A percentile compares a stretch with the other conserved stretches of the same genome.
Evolutionary conservation across 2,888 invertebrate genomes (phyloP).

Genomic region (Epirrhoe tristata): DNA sequence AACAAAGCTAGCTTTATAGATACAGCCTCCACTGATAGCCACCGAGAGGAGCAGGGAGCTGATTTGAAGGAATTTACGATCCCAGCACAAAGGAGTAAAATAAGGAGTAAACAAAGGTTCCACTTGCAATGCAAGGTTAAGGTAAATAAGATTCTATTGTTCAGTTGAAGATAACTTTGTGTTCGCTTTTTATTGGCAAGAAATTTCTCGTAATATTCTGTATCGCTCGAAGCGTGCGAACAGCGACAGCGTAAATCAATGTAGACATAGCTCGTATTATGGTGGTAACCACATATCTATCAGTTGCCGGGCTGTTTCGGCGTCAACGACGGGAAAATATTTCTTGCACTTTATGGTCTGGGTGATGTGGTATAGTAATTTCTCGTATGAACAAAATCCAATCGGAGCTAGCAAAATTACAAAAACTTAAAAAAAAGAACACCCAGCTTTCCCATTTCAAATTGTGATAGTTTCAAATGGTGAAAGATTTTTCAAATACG

Average conservation of each 20-base stretch:
- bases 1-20: constrained; percentile 31
- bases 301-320: background rate
- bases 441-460: too few species aligned
- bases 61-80: constrained; percentile 49
- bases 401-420: too few species aligned
- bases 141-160: constrained; percentile 47
- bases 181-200: constrained; percentile 33
- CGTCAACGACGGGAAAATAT: background rate
- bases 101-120: constrained; percentile 34
- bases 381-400: too few species aligned
- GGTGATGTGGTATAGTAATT: too few species aligned
- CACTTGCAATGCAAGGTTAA: constrained; percentile 42
- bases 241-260: background rate
- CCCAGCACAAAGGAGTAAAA: constrained; percentile 44
- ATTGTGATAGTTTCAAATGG: too few species aligned
- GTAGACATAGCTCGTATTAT: background rate
- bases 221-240: background rate
- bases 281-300: background rate
- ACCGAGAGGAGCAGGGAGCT: constrained; percentile 41
- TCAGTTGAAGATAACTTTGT: constrained; percentile 38
- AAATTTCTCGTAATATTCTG: constrained; percentile 10
- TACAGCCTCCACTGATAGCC: constrained; percentile 14
- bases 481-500: too few species aligned
- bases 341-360: too few species aligned
- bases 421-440: too few species aligned